Evolutionary conservation across 2,888 invertebrate species (phyloP).

Genomic region (Himalopsyche japonica): DNA sequence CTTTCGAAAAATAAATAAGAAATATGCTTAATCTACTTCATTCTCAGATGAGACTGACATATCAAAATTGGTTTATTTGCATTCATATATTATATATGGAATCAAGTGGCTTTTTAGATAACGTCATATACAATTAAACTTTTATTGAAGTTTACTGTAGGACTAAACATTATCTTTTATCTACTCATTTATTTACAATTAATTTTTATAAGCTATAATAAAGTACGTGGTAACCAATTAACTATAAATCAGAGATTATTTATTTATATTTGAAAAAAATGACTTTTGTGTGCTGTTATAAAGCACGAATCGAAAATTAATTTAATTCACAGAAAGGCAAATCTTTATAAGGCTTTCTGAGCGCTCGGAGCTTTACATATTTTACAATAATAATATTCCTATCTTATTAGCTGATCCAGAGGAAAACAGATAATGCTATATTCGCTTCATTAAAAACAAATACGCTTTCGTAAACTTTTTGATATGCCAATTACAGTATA

Average conservation of each 20-base stretch:
- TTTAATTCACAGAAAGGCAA: not conserved
- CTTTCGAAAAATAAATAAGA: too few species aligned
- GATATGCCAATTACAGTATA: too few species aligned
- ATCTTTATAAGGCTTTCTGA: not conserved
- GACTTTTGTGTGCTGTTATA: not conserved
- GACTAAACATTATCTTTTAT: too few species aligned
- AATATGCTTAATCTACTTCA: too few species aligned
- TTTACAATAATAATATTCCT: not conserved
- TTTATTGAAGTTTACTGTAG: too few species aligned
- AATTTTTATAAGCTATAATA: not conserved
- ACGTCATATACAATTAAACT: too few species aligned
- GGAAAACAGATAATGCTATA: not conserved
- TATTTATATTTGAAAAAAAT: not conserved
- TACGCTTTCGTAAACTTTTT: too few species aligned
- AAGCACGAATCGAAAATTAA: not conserved
- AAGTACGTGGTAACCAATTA: not conserved
- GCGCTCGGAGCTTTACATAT: not conserved
- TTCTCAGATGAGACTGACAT: too few species aligned
- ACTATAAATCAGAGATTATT: not conserved
- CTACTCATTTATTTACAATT: not conserved
- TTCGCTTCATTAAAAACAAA: too few species aligned
- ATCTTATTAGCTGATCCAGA: not conserved
- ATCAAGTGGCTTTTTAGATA: too few species aligned
- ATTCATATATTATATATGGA: too few species aligned
- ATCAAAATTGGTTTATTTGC: too few species aligned